phyloP scores from a whole-genome alignment of 2,797 vertebrate species.

The Microctenopoma stevenorrisi region DNA sequence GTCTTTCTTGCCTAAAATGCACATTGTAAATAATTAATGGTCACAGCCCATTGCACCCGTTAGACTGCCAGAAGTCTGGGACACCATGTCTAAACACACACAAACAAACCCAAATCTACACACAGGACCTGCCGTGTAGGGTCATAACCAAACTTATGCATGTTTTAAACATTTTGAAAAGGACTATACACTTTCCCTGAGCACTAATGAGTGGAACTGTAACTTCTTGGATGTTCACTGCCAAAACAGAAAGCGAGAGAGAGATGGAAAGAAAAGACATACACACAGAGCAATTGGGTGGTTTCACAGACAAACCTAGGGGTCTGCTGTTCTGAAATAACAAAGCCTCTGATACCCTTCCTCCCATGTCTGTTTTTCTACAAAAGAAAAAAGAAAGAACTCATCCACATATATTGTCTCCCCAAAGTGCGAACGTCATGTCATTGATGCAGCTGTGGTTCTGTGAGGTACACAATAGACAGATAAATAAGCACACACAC shows the following conservation, averaged over 20 bases:
- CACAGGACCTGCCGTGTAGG: conserved; percentile 22
- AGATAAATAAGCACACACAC: conserved; percentile 49
- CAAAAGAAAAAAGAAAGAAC: not conserved
- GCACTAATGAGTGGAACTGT: conserved; percentile 13
- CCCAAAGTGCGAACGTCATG: conserved; percentile 43
- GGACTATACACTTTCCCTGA: conserved; percentile 2
- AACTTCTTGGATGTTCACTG: conserved; percentile 10
- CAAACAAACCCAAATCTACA: not conserved
- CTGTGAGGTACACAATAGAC: conserved; percentile 43
- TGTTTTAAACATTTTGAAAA: conserved; percentile 20
- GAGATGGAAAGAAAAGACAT: not conserved
- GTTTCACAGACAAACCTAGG: conserved; percentile 27
- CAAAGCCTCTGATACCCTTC: conserved; percentile 18
- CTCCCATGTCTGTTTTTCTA: not conserved
- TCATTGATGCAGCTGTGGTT: conserved; percentile 56
- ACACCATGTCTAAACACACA: conserved; percentile 33
- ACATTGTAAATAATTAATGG: conserved; percentile 79
- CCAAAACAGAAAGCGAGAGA: conserved; percentile 5
- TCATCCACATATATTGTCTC: conserved; percentile 33
- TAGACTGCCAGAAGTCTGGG: conserved; percentile 63
- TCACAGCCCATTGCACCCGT: conserved; percentile 65
- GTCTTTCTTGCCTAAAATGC: conserved; percentile 70
- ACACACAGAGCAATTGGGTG: conserved; percentile 19
- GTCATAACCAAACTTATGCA: conserved; percentile 33
- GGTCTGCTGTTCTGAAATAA: conserved; percentile 27